A percentile compares a stretch with the other conserved stretches of the same genome.
These are phyloP conservation scores for Planiliza haematocheilus DNA, from an alignment of 2,113 vertebrate genomes.

Conservation along the genomic window DNA sequence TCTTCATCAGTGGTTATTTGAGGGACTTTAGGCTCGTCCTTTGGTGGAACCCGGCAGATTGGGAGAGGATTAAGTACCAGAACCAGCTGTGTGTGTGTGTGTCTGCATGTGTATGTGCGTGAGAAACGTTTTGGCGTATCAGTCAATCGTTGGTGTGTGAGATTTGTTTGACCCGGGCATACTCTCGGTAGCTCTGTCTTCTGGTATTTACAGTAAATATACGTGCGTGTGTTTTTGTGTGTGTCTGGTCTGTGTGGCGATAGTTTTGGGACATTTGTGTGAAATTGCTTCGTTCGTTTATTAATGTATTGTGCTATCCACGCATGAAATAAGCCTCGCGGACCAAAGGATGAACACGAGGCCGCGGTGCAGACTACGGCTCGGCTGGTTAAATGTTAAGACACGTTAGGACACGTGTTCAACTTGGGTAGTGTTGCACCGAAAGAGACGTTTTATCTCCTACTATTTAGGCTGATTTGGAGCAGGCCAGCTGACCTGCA, in stretches of 20 bases:
- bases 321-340: slow-evolving; percentile 58
- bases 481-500: slow-evolving; percentile 66
- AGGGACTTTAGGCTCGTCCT: slow-evolving; percentile 70
- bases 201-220: slow-evolving; percentile 73
- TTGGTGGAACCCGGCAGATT: slow-evolving; percentile 62
- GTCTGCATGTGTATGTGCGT: not conserved
- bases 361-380: slow-evolving; percentile 47
- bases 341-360: slow-evolving; percentile 57
- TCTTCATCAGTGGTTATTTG: slow-evolving; percentile 69
- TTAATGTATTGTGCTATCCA: slow-evolving; percentile 63
- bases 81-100: slow-evolving; percentile 52
- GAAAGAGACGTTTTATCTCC: slow-evolving; percentile 47
- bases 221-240: slow-evolving; percentile 19
- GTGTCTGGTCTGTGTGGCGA: slow-evolving; percentile 42
- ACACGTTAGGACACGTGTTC: slow-evolving; percentile 47
- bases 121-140: slow-evolving; percentile 27
- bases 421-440: slow-evolving; percentile 47
- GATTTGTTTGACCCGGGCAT: slow-evolving; percentile 50
- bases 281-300: slow-evolving; percentile 63
- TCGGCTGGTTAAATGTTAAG: slow-evolving; percentile 50
- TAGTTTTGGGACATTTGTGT: slow-evolving; percentile 67
- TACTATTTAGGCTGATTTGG: slow-evolving; percentile 43
- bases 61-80: slow-evolving; percentile 62
- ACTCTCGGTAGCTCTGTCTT: slow-evolving; percentile 50
- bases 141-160: slow-evolving; percentile 41